These are phyloP conservation scores for Spicauda simplicius DNA, from an alignment of 2,888 invertebrate genomes.

Conservation along the genomic window DNA sequence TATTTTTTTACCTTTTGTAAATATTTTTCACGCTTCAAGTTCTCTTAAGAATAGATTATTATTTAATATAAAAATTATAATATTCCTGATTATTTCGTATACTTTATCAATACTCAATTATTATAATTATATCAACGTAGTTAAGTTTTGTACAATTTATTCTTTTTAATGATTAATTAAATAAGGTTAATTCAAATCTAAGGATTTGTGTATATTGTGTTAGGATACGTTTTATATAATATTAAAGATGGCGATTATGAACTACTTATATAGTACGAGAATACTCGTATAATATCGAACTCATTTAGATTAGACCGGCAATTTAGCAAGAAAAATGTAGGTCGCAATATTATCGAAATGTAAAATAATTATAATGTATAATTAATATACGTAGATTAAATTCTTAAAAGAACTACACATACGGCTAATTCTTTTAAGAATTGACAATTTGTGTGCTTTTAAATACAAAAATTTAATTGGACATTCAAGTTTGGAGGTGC, in stretches of 20 bases:
- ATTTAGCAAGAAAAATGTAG: not conserved
- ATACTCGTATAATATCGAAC: constrained; percentile 14
- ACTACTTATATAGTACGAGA: not conserved
- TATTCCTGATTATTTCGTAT: constrained; percentile 37
- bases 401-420: constrained; percentile 29
- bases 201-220: constrained; percentile 36
- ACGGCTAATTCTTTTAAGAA: constrained; percentile 27
- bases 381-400: constrained; percentile 3
- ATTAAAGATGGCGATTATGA: constrained; percentile 1
- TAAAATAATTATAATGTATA: constrained; percentile 22
- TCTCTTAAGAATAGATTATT: constrained; percentile 24
- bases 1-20: constrained; percentile 37
- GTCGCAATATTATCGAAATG: constrained; percentile 3
- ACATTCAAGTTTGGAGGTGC: constrained; percentile 60
- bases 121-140: constrained; percentile 37
- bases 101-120: constrained; percentile 50
- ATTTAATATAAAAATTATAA: constrained; percentile 37
- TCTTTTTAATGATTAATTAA: constrained; percentile 4
- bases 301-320: constrained; percentile 1
- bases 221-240: not conserved
- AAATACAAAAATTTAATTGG: constrained; percentile 24
- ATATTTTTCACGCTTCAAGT: constrained; percentile 35
- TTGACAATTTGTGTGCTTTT: constrained; percentile 17
- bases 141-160: constrained; percentile 36
- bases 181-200: no score